Conservation (phyloP, 2,797 vertebrate genomes). For the Okamejei kenojei region DNA sequence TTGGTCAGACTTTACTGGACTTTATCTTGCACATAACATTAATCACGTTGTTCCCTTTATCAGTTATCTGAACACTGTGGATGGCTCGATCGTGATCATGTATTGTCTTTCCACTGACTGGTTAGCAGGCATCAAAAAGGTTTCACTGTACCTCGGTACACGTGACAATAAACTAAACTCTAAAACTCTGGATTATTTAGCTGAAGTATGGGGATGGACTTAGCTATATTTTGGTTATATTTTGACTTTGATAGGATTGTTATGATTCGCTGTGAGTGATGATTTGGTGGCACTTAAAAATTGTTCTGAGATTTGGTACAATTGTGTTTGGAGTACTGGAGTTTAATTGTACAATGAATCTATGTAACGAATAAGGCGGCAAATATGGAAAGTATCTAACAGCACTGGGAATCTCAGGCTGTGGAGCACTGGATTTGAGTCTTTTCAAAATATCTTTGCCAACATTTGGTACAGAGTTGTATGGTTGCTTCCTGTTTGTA, state of each 20-base stretch:
- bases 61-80: no score
- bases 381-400: not conserved
- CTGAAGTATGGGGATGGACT: not conserved
- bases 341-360: not conserved
- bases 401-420: not conserved
- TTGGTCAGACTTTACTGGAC: no score
- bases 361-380: not conserved
- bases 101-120: no score
- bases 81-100: no score
- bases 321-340: not conserved
- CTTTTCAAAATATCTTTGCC: not conserved
- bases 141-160: no score
- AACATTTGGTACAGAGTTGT: not conserved
- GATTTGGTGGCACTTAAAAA: not conserved
- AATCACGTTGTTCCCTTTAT: no score
- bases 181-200: not conserved
- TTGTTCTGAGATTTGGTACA: not conserved
- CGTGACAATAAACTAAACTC: no score
- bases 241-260: not conserved
- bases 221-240: not conserved
- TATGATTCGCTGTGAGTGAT: not conserved
- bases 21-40: no score
- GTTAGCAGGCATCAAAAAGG: no score
- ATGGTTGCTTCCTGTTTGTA: not conserved
- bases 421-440: not conserved